Evolutionary conservation across 2,113 vertebrate species (phyloP).

Genomic region (Sterrhoptilus dennistouni): DNA sequence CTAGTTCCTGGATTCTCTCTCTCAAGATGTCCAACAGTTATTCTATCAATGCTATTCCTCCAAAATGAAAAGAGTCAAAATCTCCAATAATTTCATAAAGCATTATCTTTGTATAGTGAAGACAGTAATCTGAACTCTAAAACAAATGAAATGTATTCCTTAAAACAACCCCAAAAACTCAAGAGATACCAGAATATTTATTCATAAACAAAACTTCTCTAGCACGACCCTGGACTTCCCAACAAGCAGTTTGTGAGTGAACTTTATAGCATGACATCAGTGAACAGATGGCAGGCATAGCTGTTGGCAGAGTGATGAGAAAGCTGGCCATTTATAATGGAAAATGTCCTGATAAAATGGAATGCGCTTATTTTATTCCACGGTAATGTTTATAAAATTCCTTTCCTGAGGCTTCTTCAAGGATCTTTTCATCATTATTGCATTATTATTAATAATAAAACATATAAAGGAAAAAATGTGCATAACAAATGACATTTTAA

Average conservation of each 20-base stretch:
- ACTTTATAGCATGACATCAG: conserved; percentile 66
- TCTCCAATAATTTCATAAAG: not conserved
- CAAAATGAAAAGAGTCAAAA: not conserved
- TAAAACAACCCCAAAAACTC: not conserved
- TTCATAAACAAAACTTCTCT: conserved; percentile 37
- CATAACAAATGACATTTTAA: conserved; percentile 45
- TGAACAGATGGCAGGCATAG: conserved; percentile 69
- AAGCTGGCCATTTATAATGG: conserved; percentile 70
- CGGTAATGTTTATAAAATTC: conserved; percentile 66
- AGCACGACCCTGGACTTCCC: conserved; percentile 12
- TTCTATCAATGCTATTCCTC: not conserved
- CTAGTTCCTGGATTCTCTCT: not conserved
- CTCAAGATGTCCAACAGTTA: not conserved
- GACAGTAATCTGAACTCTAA: not conserved
- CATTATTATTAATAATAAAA: conserved; percentile 61
- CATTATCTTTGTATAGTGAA: not conserved
- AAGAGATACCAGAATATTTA: conserved; percentile 4
- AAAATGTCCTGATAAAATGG: conserved; percentile 73
- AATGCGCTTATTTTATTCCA: conserved; percentile 73
- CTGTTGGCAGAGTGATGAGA: conserved; percentile 54
- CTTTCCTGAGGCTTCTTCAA: conserved; percentile 62
- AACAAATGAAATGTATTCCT: not conserved
- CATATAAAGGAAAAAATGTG: conserved; percentile 18
- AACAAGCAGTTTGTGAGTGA: conserved; percentile 24
- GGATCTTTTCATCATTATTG: conserved; percentile 49